Evolutionary conservation across 1,140 invertebrate genomes (phyloP).

Genomic region (Drosophila baimaii): DNA sequence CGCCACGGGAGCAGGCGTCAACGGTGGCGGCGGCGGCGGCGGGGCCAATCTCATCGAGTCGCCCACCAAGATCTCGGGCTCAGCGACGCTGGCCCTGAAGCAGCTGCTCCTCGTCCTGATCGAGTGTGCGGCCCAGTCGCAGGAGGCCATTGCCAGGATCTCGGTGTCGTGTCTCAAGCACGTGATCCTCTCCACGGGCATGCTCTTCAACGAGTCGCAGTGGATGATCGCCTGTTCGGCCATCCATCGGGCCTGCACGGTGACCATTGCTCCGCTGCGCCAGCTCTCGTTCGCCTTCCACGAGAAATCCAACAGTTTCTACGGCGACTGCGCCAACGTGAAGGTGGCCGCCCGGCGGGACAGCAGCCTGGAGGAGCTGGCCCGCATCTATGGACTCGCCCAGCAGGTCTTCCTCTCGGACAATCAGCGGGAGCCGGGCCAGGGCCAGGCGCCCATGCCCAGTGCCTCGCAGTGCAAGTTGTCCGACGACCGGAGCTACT

Average conservation of each 20-base stretch:
- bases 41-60: conserved; percentile 64
- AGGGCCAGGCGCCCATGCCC: conserved; percentile 41
- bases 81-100: conserved; percentile 92
- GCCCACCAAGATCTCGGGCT: conserved; percentile 83
- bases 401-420: conserved; percentile 91
- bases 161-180: conserved; percentile 97
- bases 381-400: conserved; percentile 92
- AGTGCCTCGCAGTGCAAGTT: conserved; percentile 66
- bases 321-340: conserved; percentile 95
- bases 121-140: conserved; percentile 95
- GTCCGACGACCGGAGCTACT: conserved; percentile 92
- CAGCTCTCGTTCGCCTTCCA: conserved; percentile 95
- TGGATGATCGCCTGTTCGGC: conserved; percentile 93
- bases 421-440: conserved; percentile 79
- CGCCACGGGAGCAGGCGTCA: background rate
- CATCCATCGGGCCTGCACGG: conserved; percentile 91
- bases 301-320: conserved; percentile 95
- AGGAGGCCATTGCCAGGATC: conserved; percentile 93
- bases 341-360: conserved; percentile 96
- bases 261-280: conserved; percentile 92
- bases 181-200: conserved; percentile 92
- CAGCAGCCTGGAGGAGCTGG: conserved; percentile 91
- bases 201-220: conserved; percentile 90
- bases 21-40: background rate
- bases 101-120: conserved; percentile 94